Evolutionary conservation across 2,113 vertebrate species (phyloP).

Genomic region (Corythornis cristatus): DNA sequence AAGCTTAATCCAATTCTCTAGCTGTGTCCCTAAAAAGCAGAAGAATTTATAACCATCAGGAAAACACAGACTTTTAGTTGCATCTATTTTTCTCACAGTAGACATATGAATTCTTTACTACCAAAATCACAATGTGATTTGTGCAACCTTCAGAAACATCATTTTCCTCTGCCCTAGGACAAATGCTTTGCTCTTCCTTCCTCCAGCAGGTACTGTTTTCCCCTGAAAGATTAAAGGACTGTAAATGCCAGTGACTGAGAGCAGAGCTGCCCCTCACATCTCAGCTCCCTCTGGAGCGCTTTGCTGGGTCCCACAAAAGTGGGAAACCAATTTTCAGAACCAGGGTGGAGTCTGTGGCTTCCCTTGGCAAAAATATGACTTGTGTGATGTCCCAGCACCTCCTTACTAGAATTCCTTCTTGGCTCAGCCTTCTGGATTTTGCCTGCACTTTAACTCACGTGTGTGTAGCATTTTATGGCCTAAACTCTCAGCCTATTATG

Average conservation of each 20-base stretch:
- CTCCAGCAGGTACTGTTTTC: not conserved
- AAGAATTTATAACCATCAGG: not conserved
- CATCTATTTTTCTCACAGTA: constrained; percentile 13
- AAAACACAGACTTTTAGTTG: not conserved
- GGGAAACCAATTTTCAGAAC: constrained; percentile 35
- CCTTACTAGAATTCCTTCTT: not conserved
- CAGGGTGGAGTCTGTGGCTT: not conserved
- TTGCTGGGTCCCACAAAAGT: not conserved
- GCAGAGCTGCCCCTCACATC: not conserved
- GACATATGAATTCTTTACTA: not conserved
- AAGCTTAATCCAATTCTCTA: constrained; percentile 45
- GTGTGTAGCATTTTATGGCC: not conserved
- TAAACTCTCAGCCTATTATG: not conserved
- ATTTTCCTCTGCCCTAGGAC: not conserved
- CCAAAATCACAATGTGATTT: constrained; percentile 10
- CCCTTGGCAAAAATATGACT: not conserved
- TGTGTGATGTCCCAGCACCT: not conserved
- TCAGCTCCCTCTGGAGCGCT: not conserved
- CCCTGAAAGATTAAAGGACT: not conserved
- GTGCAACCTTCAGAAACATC: not conserved
- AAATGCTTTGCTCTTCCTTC: not conserved
- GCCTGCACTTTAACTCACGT: not conserved
- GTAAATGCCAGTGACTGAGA: not conserved
- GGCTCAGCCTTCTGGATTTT: not conserved
- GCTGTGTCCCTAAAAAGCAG: not conserved